These are phyloP conservation scores for Campopleginae sp. DNA, from an alignment of 2,888 invertebrate genomes.

Conservation along the genomic window DNA sequence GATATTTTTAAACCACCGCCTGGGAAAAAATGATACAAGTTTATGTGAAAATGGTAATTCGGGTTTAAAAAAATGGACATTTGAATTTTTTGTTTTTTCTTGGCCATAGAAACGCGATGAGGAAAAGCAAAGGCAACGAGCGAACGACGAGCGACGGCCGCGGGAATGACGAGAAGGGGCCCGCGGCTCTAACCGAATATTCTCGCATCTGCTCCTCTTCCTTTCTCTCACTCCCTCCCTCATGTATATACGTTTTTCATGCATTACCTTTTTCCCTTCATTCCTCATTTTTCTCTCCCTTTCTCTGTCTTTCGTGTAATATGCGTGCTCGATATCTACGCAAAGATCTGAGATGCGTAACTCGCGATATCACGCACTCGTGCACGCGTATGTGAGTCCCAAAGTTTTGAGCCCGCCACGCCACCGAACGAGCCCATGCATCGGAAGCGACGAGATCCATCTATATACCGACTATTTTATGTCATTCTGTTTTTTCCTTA, in stretches of 20 bases:
- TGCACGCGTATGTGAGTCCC: constrained; percentile 81
- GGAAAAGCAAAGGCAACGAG: constrained; percentile 16
- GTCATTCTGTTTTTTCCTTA: background rate
- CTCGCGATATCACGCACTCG: constrained; percentile 77
- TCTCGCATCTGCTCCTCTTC: constrained; percentile 63
- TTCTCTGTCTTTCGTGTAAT: constrained; percentile 74
- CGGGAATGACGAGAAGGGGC: constrained; percentile 54
- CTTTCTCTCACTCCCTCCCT: constrained; percentile 59
- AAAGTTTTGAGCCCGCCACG: constrained; percentile 45
- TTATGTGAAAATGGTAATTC: no score
- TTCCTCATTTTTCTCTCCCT: constrained; percentile 44
- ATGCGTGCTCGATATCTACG: constrained; percentile 82
- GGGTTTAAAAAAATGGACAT: background rate
- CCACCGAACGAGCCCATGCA: constrained; percentile 22
- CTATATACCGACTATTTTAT: constrained; percentile 23
- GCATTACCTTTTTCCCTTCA: constrained; percentile 39
- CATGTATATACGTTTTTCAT: constrained; percentile 20
- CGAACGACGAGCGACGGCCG: constrained; percentile 67
- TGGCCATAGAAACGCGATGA: constrained; percentile 35
- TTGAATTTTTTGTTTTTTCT: constrained; percentile 29
- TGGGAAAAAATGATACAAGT: no score
- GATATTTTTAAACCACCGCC: no score
- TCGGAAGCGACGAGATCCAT: constrained; percentile 57
- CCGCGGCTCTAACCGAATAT: constrained; percentile 60
- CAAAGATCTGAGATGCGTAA: constrained; percentile 80